phyloP scores from a whole-genome alignment of 2,113 vertebrate genomes.

The Python bivittatus region DNA sequence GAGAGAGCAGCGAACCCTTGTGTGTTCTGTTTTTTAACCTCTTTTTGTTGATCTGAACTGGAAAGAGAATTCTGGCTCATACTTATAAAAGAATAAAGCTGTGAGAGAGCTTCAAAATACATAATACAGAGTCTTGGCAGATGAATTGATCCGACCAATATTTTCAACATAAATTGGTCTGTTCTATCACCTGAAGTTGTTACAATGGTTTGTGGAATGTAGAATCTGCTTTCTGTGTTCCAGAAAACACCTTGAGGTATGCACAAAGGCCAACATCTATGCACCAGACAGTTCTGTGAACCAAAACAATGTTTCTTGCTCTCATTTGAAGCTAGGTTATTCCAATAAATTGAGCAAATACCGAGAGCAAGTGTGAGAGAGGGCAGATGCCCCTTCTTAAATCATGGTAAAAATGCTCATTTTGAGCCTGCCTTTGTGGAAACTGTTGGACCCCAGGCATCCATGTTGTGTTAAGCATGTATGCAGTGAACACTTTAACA shows the following conservation, averaged over 20 bases:
- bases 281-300: neutral
- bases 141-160: neutral
- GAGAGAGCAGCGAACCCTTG: neutral
- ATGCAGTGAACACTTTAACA: neutral
- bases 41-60: neutral
- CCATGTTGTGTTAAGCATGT: neutral
- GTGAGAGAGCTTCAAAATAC: neutral
- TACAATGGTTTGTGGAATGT: neutral
- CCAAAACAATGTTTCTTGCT: neutral
- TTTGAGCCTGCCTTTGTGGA: neutral
- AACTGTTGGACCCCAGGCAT: neutral
- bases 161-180: neutral
- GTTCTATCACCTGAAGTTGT: neutral
- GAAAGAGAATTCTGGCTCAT: neutral
- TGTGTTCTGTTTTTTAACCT: neutral
- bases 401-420: neutral
- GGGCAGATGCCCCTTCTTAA: neutral
- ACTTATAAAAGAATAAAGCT: neutral
- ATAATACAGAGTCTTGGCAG: neutral
- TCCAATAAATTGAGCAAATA: neutral
- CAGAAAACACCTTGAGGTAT: neutral
- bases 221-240: neutral
- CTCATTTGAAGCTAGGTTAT: neutral
- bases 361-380: neutral
- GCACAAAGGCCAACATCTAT: neutral